Base-by-base conservation (phyloP, 2,113 vertebrate genomes). In the Meleagris gallopavo region DNA sequence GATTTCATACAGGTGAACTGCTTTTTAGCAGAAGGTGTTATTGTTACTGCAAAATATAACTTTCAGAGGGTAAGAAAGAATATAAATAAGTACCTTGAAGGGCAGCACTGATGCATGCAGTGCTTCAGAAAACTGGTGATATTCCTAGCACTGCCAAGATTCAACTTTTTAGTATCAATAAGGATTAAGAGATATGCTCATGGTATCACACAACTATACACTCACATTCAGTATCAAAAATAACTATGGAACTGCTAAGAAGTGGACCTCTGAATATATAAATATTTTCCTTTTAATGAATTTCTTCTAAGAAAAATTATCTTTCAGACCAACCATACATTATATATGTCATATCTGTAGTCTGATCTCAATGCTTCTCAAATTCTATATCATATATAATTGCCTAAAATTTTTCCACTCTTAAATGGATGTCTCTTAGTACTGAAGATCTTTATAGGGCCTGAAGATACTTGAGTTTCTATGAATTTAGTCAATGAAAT, bases 141-240 rank as follows among this genome's bases (percentile, higher is more conserved):
- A 75, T 25, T 18, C 9, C 34, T 71, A 71, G 52, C 29, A 24
- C 6, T 87, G 70, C 17, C 58, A 76, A 95, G 89, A 95, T 82
- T 54, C 57, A 82, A 82, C n/a, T 86, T 95, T 17, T 92, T 13
- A 38, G 12, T 71, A 77, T 86, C 94, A 93, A 69, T 88, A 67
- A 83, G 66, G 86, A 97, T 94, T 95, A 95, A 89, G 40, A 86
- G 89, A 86, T 95, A 91, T 90, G 43, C 84, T 76, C 45, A 60
- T 2, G 2, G 32, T 70, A 41, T 75, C 73, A 70, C 38, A 67
- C 21, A 17, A 9, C 66, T 90, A 89, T 32, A 87, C 74, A 77
- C 29, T 77, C 4, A 3, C 57, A 66, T 46, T 94, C 77, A 40
- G 4, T 69, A 36, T 83, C 58, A 87, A 54, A 94, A 94, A 21